phyloP scores from a whole-genome alignment of 2,797 vertebrate genomes.

The Urocyon cinereoargenteus region DNA sequence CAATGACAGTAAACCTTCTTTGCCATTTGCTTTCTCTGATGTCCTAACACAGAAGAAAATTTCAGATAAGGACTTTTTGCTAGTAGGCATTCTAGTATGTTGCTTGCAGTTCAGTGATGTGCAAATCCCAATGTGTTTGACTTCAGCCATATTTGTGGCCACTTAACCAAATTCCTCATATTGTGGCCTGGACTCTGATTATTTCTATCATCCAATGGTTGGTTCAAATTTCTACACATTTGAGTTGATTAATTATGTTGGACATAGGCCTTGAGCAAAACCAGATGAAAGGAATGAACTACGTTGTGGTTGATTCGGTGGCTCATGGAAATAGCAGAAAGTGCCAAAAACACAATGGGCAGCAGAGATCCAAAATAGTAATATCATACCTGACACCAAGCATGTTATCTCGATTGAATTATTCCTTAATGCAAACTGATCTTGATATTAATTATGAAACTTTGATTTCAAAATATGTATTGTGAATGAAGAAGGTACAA shows the following conservation, averaged over 20 bases:
- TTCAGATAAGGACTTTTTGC: background rate
- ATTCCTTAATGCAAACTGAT: background rate
- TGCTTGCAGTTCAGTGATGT: background rate
- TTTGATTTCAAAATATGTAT: background rate
- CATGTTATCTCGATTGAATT: background rate
- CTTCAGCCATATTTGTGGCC: background rate
- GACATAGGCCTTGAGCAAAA: background rate
- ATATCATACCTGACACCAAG: background rate
- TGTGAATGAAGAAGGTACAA: background rate
- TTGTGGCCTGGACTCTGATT: background rate
- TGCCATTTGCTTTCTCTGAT: conserved; percentile 44
- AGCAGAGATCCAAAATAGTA: background rate
- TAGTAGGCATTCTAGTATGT: background rate
- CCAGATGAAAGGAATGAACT: background rate
- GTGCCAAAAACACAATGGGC: background rate
- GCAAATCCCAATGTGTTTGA: background rate
- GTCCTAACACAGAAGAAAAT: background rate
- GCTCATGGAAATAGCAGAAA: background rate
- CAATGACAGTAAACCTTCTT: conserved; percentile 14
- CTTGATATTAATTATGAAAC: background rate
- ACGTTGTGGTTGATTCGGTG: background rate
- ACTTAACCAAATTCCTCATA: background rate
- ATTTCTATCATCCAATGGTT: background rate
- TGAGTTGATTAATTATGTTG: background rate
- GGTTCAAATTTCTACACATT: conserved; percentile 1